Evolutionary conservation across 2,888 invertebrate genomes (phyloP).

Genomic region (Hylaea fasciaria): DNA sequence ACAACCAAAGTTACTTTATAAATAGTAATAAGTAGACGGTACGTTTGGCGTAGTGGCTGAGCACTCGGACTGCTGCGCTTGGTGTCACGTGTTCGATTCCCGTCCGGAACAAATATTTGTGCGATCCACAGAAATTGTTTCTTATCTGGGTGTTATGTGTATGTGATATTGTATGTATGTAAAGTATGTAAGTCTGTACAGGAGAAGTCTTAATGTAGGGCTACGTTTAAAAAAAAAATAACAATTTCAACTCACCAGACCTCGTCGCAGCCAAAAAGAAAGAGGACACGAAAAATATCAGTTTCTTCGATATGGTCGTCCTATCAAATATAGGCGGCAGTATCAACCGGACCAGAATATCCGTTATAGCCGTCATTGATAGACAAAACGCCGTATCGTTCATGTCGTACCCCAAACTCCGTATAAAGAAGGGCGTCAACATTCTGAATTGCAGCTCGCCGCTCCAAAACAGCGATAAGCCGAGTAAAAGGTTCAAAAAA

Average conservation of each 20-base stretch:
- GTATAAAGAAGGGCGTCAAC: conserved; percentile 89
- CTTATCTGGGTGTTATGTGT: too few relatives aligned
- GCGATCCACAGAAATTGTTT: too few relatives aligned
- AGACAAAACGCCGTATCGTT: conserved; percentile 89
- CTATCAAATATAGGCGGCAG: conserved; percentile 91
- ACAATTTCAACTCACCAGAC: conserved; percentile 85
- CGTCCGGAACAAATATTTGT: too few relatives aligned
- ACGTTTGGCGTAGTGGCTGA: too few relatives aligned
- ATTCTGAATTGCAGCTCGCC: conserved; percentile 91
- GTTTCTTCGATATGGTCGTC: conserved; percentile 87
- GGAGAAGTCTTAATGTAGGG: too few relatives aligned
- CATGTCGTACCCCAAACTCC: conserved; percentile 86
- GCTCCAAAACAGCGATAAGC: conserved; percentile 89
- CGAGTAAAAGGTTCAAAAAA: conserved; percentile 89
- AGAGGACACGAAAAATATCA: conserved; percentile 89
- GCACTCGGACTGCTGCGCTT: too few relatives aligned
- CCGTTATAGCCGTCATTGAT: conserved; percentile 90
- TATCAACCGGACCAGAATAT: conserved; percentile 89
- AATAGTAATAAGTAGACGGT: too few relatives aligned
- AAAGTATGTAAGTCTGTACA: too few relatives aligned
- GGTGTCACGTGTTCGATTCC: too few relatives aligned
- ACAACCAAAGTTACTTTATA: too few relatives aligned
- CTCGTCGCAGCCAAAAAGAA: conserved; percentile 89
- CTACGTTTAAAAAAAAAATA: too few relatives aligned
- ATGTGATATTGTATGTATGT: too few relatives aligned